Evolutionary conservation across 2,113 vertebrate genomes (phyloP).

Genomic region (Takifugu flavidus): DNA sequence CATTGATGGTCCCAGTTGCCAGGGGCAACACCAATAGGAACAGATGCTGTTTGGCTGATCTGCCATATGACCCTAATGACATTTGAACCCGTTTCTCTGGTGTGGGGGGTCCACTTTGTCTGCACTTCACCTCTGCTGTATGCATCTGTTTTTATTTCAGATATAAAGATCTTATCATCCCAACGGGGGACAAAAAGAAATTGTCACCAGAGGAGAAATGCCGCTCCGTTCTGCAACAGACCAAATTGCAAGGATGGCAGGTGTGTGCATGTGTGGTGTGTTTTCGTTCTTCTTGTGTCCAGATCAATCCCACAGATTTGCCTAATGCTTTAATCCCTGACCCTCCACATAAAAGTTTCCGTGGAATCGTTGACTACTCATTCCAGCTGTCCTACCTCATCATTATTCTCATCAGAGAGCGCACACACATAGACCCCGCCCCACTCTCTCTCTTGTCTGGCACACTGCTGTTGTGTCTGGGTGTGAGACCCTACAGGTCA

Average conservation of each 20-base stretch:
- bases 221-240: constrained; percentile 82
- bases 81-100: constrained; percentile 60
- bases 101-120: constrained; percentile 9
- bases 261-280: constrained; percentile 72
- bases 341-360: constrained; percentile 51
- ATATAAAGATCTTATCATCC: constrained; percentile 82
- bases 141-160: constrained; percentile 62
- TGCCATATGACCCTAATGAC: constrained; percentile 59
- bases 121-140: constrained; percentile 12
- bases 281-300: constrained; percentile 31
- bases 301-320: constrained; percentile 60
- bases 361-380: constrained; percentile 58
- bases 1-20: constrained; percentile 64
- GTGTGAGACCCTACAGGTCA: constrained; percentile 64
- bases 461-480: constrained; percentile 74
- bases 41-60: constrained; percentile 67
- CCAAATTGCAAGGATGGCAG: constrained; percentile 93
- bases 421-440: constrained; percentile 17
- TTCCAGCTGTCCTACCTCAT: constrained; percentile 70
- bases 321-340: constrained; percentile 62
- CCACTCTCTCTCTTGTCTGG: constrained; percentile 49
- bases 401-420: constrained; percentile 60
- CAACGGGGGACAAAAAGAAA: constrained; percentile 75
- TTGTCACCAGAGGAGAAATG: constrained; percentile 81
- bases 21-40: constrained; percentile 60